Evolutionary conservation across 2,113 vertebrate species (phyloP), one percentile per base, ranked within the genome.

Genomic region (Panthera tigris): DNA sequence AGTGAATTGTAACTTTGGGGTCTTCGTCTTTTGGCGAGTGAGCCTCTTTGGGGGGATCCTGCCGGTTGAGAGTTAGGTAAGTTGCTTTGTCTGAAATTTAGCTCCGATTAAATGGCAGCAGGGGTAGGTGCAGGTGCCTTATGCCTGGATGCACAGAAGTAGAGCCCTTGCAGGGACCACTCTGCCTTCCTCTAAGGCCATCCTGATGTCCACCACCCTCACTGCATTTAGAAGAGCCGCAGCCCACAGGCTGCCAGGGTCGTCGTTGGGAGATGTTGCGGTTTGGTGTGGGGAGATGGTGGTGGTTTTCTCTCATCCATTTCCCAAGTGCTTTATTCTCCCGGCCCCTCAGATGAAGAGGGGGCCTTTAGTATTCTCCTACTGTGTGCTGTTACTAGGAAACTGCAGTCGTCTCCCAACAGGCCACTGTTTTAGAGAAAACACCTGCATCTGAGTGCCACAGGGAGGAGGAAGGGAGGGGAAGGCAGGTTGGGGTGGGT

Each of bases 51-150:
- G 39, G 73, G 76, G 71, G 31, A 68, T 89, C 69, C 27, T 89
- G 29, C 69, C 61, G 52, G 29, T 76, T 79, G 65, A 48, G 63
- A 93, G 82, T 69, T 31, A 61, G 39, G 25, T 52, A 95, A 48
- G n/a, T 87, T 78, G 55, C 16, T 92, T 89, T 61, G 36, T 93
- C 82, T 79, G 55, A 94, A 94, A 84, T 85, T 39, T 69, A 91
- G 31, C 63, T 8, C 14, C 5, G 57, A 5, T 61, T 73, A 25
- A 89, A 15, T 48, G n/a, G 39, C 74, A n/a, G 50, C 39, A 3
- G 33, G 33, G 13, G 33, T 19, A 7, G n/a, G 5, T 52, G 13
- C 45, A 86, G 78, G 61, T 23, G 31, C 50, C 39, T 6, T 6
- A 29, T 41, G 3, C 25, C 48, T 48, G 6, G 16, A 9, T 27